phyloP scores from a whole-genome alignment of 2,113 vertebrate species.

The Pantherophis guttatus region DNA sequence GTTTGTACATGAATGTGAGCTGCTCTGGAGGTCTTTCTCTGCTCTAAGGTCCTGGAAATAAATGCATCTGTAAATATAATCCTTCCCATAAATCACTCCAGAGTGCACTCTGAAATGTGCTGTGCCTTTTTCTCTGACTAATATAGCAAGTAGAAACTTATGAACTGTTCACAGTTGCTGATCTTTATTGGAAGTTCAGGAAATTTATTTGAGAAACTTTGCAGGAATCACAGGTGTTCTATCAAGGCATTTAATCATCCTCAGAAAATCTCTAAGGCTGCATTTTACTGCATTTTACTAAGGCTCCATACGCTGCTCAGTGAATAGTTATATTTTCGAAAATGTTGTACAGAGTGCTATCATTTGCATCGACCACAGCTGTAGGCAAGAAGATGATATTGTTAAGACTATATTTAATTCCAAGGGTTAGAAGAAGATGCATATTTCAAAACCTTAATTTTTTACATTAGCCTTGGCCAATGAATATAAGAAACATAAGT shows the following conservation, averaged over 20 bases:
- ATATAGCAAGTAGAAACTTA: not conserved
- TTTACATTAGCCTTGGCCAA: not conserved
- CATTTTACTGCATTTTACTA: not conserved
- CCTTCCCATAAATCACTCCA: not conserved
- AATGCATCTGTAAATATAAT: not conserved
- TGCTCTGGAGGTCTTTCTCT: not conserved
- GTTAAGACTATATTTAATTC: not conserved
- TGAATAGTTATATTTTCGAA: not conserved
- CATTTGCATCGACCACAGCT: not conserved
- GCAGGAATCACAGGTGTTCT: not conserved
- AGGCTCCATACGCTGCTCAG: not conserved
- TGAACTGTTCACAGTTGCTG: not conserved
- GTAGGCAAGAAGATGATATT: not conserved
- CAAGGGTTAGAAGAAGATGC: not conserved
- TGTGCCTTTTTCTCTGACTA: not conserved
- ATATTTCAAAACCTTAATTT: not conserved
- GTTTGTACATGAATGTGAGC: not conserved
- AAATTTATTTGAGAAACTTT: not conserved
- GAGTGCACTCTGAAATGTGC: not conserved
- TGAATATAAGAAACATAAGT: not conserved
- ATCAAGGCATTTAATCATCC: not conserved
- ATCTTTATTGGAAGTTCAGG: not conserved
- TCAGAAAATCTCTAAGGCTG: not conserved
- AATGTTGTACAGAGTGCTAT: not conserved
- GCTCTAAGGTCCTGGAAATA: not conserved